Percentiles rank a stretch among this genome's conserved stretches.
These are phyloP conservation scores for Empis stercorea DNA, from an alignment of 2,888 invertebrate species.

Conservation along the genomic window DNA sequence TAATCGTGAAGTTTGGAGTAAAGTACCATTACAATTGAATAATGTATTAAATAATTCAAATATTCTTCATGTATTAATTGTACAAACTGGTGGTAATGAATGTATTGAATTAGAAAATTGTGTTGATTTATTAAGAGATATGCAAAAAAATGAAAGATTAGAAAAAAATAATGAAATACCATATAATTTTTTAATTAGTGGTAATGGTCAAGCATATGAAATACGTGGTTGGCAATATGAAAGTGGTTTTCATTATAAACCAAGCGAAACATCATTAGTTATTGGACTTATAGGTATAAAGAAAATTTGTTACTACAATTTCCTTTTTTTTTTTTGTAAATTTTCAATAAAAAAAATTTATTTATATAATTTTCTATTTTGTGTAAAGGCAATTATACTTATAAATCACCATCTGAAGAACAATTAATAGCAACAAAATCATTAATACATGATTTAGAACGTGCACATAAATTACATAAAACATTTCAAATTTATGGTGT, in stretches of 20 bases:
- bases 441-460: constrained; percentile 23
- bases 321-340: too few relatives aligned
- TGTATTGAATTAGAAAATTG: constrained; percentile 32
- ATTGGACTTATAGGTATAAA: constrained; percentile 39
- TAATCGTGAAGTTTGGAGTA: constrained; percentile 26
- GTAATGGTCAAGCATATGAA: constrained; percentile 39
- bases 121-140: constrained; percentile 25
- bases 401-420: constrained; percentile 14
- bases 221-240: constrained; percentile 37
- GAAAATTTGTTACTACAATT: too few relatives aligned
- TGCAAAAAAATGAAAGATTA: constrained; percentile 31
- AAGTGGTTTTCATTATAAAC: constrained; percentile 23
- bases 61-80: constrained; percentile 32
- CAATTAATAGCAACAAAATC: constrained; percentile 19
- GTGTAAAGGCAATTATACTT: constrained; percentile 27
- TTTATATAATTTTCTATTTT: too few relatives aligned
- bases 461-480: constrained; percentile 19
- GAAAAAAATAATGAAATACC: constrained; percentile 22
- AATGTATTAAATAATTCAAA: constrained; percentile 17
- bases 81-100: constrained; percentile 35
- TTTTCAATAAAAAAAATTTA: too few relatives aligned
- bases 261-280: constrained; percentile 25
- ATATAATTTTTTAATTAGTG: constrained; percentile 40
- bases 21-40: constrained; percentile 11
- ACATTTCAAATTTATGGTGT: constrained; percentile 16